Conservation (phyloP, 1,140 invertebrate genomes). For the Drosophila orena region DNA sequence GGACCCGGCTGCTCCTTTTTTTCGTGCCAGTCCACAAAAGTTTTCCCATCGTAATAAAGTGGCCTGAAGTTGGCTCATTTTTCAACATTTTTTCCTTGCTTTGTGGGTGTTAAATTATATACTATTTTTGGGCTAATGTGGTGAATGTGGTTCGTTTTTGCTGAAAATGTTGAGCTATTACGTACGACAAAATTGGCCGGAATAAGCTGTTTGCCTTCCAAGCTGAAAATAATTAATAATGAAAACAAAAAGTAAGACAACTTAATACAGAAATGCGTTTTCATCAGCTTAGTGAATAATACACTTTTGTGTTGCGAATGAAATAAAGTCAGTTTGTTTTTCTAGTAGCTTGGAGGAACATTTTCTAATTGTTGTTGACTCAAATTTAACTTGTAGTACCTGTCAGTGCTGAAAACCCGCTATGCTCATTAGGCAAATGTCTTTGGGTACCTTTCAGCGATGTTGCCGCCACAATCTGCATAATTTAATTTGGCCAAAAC, state of each 20-base stretch:
- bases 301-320: too few relatives aligned
- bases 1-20: slow-evolving; percentile 25
- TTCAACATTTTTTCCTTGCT: not conserved
- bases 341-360: too few relatives aligned
- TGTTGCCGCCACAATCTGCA: slow-evolving; percentile 19
- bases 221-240: not conserved
- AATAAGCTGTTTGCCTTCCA: not conserved
- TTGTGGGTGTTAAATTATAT: slow-evolving; percentile 45
- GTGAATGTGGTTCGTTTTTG: not conserved
- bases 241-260: too few relatives aligned
- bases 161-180: not conserved
- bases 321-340: too few relatives aligned
- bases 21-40: slow-evolving; percentile 28
- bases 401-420: slow-evolving; percentile 24
- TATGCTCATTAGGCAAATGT: slow-evolving; percentile 26
- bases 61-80: slow-evolving; percentile 36
- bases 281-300: not conserved
- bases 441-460: slow-evolving; percentile 1
- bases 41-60: slow-evolving; percentile 71
- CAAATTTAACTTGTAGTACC: slow-evolving; percentile 13
- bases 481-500: slow-evolving; percentile 47
- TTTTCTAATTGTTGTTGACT: not conserved
- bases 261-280: not conserved
- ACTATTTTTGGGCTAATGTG: slow-evolving; percentile 6
- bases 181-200: not conserved